phyloP scores from a whole-genome alignment of 2,888 invertebrate genomes.

The Athalia circularis region DNA sequence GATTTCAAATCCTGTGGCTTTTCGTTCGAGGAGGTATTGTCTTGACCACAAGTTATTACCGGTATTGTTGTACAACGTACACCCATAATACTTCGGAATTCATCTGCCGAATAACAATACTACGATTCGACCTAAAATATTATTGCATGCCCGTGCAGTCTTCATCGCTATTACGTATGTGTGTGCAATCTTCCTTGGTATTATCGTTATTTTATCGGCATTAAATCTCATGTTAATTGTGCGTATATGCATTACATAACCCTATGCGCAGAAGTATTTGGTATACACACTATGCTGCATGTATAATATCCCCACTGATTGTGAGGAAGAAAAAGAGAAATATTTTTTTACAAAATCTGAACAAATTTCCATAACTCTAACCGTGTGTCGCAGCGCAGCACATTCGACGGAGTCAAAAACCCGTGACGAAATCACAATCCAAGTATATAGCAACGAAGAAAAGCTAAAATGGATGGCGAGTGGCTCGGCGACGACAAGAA shows the following conservation, averaged over 20 bases:
- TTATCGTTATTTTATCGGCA: too few species aligned
- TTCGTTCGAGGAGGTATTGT: slow-evolving; percentile 15
- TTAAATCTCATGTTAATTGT: too few species aligned
- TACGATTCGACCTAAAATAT: too few species aligned
- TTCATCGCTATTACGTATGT: too few species aligned
- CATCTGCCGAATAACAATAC: too few species aligned
- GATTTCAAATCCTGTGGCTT: slow-evolving; percentile 34
- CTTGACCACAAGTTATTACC: background rate
- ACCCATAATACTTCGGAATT: background rate
- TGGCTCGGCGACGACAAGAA: slow-evolving; percentile 44
- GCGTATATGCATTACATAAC: too few species aligned
- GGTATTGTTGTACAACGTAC: background rate
- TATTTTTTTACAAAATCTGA: too few species aligned
- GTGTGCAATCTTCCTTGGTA: too few species aligned
- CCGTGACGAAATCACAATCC: slow-evolving; percentile 67
- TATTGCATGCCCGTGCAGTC: too few species aligned
- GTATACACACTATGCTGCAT: background rate
- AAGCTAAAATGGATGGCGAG: slow-evolving; percentile 52
- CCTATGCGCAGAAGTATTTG: background rate
- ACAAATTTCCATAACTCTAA: slow-evolving; percentile 29
- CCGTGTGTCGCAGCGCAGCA: background rate
- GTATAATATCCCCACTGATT: background rate
- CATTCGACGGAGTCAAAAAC: slow-evolving; percentile 59
- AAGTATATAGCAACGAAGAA: slow-evolving; percentile 54
- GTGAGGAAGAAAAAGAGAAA: background rate